Percentiles rank a stretch among this genome's conserved stretches.
phyloP scores from a whole-genome alignment of 2,888 invertebrate species.

The Drosophila melanosoma region DNA sequence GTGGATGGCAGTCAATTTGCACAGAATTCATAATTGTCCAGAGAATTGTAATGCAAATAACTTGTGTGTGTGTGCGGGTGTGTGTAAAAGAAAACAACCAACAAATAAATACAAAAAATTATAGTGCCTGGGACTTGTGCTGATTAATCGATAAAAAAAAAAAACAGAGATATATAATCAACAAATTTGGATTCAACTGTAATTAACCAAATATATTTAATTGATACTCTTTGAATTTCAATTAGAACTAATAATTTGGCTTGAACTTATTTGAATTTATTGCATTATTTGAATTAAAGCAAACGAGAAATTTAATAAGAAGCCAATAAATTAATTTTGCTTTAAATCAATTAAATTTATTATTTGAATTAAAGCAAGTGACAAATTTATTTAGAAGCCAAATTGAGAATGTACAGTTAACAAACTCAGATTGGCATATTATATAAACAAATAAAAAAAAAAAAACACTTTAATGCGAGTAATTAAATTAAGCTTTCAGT shows the following conservation, averaged over 20 bases:
- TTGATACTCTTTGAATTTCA: background rate
- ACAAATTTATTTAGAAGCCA: background rate
- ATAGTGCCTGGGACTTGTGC: background rate
- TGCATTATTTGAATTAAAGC: no score
- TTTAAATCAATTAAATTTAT: background rate
- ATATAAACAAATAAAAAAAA: no score
- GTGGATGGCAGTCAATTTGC: conserved; percentile 10
- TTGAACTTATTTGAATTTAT: background rate
- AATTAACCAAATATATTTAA: background rate
- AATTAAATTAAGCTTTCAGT: no score
- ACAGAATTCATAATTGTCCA: conserved; percentile 4
- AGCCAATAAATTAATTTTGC: background rate
- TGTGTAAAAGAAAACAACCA: background rate
- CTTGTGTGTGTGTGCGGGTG: background rate
- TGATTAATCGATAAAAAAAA: background rate
- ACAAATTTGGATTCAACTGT: background rate
- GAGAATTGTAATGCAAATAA: conserved; percentile 6
- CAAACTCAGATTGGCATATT: no score
- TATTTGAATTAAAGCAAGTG: background rate
- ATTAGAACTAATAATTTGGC: accelerated
- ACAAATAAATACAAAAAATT: background rate
- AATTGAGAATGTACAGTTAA: background rate
- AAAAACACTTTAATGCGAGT: background rate
- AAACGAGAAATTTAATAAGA: no score
- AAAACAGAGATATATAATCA: background rate